Evolutionary conservation across 2,888 invertebrate genomes (phyloP).

Genomic region (Catocala nupta): DNA sequence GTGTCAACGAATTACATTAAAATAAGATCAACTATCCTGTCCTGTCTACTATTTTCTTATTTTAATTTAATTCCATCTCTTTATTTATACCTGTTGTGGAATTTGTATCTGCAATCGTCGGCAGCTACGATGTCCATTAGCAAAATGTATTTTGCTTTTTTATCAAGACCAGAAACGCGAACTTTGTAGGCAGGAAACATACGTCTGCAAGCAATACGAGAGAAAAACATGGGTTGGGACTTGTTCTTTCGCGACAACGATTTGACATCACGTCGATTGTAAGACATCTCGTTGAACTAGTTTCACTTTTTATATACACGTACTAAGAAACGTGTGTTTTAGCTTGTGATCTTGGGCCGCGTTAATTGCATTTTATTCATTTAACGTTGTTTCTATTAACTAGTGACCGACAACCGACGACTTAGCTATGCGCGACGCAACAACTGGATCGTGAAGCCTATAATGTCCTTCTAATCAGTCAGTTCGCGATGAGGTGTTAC

Average conservation of each 20-base stretch:
- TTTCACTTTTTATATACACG: constrained; percentile 74
- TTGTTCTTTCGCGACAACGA: constrained; percentile 82
- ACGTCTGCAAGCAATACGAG: constrained; percentile 93
- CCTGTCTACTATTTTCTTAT: constrained; percentile 73
- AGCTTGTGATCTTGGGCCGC: constrained; percentile 83
- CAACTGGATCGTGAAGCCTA: constrained; percentile 15
- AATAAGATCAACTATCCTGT: constrained; percentile 75
- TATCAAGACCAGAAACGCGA: constrained; percentile 98
- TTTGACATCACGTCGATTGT: constrained; percentile 85
- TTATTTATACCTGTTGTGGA: constrained; percentile 94
- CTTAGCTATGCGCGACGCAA: background rate
- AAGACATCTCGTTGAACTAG: constrained; percentile 80
- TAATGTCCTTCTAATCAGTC: constrained; percentile 54
- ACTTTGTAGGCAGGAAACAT: constrained; percentile 99
- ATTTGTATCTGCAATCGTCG: constrained; percentile 98
- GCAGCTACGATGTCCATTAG: constrained; percentile 99
- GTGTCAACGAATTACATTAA: constrained; percentile 82
- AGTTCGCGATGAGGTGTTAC: constrained; percentile 69
- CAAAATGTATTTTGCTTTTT: constrained; percentile 98
- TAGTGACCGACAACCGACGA: constrained; percentile 31
- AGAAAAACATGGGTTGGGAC: constrained; percentile 86
- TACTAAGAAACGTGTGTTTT: constrained; percentile 70
- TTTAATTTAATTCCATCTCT: constrained; percentile 82
- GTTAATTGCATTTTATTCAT: constrained; percentile 66
- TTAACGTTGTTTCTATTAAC: constrained; percentile 49